A percentile compares a stretch with the other conserved stretches of the same genome.
Conservation (phyloP, 2,888 invertebrate genomes). For the Limnephilus lunatus region DNA sequence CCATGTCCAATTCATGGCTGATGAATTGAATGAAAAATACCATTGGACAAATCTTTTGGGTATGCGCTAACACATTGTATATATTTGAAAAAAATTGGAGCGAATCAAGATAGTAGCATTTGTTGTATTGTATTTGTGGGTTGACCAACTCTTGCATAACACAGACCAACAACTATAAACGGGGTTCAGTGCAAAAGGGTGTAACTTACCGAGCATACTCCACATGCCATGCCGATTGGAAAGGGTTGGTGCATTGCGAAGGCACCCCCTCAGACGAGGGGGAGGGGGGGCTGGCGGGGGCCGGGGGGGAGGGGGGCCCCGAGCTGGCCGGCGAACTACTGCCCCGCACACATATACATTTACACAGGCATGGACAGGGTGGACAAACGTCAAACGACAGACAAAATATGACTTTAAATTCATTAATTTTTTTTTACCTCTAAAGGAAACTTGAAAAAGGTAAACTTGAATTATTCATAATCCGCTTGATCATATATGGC, state of each 20-base stretch:
- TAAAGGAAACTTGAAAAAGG: background rate
- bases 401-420: background rate
- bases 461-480: too few relatives aligned
- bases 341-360: slow-evolving; percentile 58
- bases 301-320: slow-evolving; percentile 51
- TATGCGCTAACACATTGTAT: background rate
- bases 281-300: slow-evolving; percentile 54
- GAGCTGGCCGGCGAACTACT: slow-evolving; percentile 60
- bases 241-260: slow-evolving; percentile 68
- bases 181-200: slow-evolving; percentile 45
- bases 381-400: slow-evolving; percentile 20
- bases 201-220: slow-evolving; percentile 81
- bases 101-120: background rate
- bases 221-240: slow-evolving; percentile 79
- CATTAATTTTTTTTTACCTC: background rate
- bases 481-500: too few relatives aligned
- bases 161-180: background rate
- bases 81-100: background rate
- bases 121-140: background rate
- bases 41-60: background rate
- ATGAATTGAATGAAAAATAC: too few relatives aligned
- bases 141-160: background rate
- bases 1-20: too few relatives aligned
- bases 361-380: slow-evolving; percentile 46
- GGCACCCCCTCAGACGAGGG: slow-evolving; percentile 63